Conservation (phyloP, 64 coral and sea anemone species). For the Orbicella faveolata region DNA sequence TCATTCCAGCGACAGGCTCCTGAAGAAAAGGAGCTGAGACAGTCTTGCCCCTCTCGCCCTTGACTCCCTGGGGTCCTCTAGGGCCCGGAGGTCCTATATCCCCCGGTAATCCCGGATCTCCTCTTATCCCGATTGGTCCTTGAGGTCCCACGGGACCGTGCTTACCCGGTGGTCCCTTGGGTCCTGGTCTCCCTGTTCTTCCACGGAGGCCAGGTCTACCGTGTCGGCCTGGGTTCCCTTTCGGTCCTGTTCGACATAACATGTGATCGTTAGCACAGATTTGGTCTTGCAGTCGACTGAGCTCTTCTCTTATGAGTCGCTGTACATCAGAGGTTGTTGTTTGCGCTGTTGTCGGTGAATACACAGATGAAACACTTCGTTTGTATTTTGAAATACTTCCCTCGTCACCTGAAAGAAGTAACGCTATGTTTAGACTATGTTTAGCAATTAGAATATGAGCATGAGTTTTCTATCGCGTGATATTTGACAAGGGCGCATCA, state of each 20-base stretch:
- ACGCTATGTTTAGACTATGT: no score
- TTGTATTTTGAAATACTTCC: no score
- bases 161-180: not conserved
- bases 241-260: not conserved
- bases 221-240: not conserved
- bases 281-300: not conserved
- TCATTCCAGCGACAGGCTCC: not conserved
- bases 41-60: not conserved
- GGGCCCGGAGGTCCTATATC: conserved; percentile 6
- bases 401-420: no score
- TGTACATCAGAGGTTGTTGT: not conserved
- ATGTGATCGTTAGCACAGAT: conserved; percentile 12
- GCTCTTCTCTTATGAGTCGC: not conserved
- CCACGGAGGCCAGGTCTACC: not conserved
- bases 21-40: not conserved
- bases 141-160: conserved; percentile 1
- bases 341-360: no score
- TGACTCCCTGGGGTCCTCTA: not conserved
- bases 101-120: conserved; percentile 9
- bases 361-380: no score
- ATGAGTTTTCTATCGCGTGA: no score
- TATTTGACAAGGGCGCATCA: no score
- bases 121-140: conserved; percentile 13
- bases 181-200: not conserved
- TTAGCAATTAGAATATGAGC: no score